These are phyloP conservation scores for Chaetops frenatus DNA, from an alignment of 2,113 vertebrate species.

Conservation along the genomic window DNA sequence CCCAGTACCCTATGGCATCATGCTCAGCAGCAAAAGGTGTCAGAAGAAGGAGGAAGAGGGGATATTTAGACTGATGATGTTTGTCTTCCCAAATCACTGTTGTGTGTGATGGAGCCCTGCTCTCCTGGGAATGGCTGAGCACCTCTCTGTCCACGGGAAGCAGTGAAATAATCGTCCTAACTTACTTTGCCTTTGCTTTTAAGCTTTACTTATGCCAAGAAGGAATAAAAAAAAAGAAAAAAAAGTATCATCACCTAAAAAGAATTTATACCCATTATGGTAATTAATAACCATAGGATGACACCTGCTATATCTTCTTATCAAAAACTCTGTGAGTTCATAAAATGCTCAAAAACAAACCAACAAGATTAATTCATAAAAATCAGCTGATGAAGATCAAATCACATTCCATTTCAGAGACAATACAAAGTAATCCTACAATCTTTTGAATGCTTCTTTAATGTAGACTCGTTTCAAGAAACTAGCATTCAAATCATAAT, in stretches of 20 bases:
- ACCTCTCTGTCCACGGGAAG: no score
- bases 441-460: slow-evolving; percentile 41
- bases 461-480: slow-evolving; percentile 18
- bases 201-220: not conserved
- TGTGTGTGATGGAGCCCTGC: no score
- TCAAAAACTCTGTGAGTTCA: not conserved
- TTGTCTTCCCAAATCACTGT: no score
- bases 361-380: slow-evolving; percentile 28
- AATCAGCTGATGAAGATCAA: slow-evolving; percentile 45
- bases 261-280: not conserved
- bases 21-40: no score
- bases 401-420: slow-evolving; percentile 38
- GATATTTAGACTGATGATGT: no score
- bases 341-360: slow-evolving; percentile 26
- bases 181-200: not conserved
- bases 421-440: slow-evolving; percentile 48
- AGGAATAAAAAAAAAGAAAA: no score
- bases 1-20: no score
- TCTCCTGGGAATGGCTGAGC: no score
- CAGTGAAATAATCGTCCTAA: no score
- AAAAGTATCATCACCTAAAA: not conserved
- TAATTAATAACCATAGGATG: not conserved
- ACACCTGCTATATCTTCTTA: not conserved
- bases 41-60: no score
- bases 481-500: slow-evolving; percentile 6